Evolutionary conservation across 2,797 vertebrate genomes (phyloP).

Genomic region (Melanitta fusca): DNA sequence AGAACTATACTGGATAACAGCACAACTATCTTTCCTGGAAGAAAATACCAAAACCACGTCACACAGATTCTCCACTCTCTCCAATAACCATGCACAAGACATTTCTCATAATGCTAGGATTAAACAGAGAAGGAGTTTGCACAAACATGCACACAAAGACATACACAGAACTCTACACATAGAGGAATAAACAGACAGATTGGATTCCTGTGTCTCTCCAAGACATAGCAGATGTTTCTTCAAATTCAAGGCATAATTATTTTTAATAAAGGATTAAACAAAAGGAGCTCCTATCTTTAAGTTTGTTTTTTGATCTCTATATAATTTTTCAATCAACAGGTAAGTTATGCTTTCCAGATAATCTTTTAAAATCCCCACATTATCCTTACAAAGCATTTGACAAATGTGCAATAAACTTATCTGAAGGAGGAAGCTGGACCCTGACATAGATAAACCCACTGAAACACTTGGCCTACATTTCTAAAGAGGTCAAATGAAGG

Average conservation of each 20-base stretch:
- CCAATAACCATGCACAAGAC: neutral
- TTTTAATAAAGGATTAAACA: constrained; percentile 44
- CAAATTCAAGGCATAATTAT: constrained; percentile 25
- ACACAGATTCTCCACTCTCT: neutral
- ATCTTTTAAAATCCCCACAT: neutral
- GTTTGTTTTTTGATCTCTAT: neutral
- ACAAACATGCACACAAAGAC: neutral
- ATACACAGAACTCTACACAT: neutral
- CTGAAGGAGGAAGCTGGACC: neutral
- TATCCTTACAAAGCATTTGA: neutral
- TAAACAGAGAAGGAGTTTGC: neutral
- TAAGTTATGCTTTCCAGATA: neutral
- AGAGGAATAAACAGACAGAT: constrained; percentile 18
- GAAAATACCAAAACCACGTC: neutral
- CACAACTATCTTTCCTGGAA: neutral
- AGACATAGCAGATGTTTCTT: constrained; percentile 43
- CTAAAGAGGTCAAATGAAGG: constrained; percentile 38
- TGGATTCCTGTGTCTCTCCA: constrained; percentile 14
- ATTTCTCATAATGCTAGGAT: neutral
- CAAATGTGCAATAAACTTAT: neutral
- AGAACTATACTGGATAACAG: neutral
- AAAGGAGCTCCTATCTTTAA: neutral
- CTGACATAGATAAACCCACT: neutral
- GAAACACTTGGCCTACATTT: neutral
- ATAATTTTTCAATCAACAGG: neutral